Evolutionary conservation across 2,888 invertebrate genomes (phyloP).

Genomic region (Thecophora atra): DNA sequence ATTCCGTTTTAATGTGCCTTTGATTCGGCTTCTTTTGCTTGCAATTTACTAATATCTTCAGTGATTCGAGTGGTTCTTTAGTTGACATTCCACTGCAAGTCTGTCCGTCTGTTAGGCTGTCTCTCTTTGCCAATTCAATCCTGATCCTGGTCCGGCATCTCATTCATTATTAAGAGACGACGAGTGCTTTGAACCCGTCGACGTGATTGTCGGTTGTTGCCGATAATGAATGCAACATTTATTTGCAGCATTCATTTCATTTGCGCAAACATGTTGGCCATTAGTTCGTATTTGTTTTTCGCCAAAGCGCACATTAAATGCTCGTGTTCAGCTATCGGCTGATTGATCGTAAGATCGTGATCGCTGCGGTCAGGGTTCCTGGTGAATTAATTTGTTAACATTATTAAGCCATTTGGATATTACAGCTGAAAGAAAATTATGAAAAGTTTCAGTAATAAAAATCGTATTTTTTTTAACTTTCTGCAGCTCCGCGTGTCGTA

Average conservation of each 20-base stretch:
- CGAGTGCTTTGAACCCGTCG: conserved; percentile 21
- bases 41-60: too few species aligned
- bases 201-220: conserved; percentile 5
- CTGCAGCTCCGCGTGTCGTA: too few species aligned
- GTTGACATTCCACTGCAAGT: neutral
- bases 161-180: conserved; percentile 9
- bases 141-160: too few species aligned
- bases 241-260: too few species aligned
- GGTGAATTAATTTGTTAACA: conserved; percentile 29
- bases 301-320: neutral
- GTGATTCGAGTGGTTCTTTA: too few species aligned
- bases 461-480: too few species aligned
- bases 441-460: too few species aligned
- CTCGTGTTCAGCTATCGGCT: neutral
- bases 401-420: conserved; percentile 11
- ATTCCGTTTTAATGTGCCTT: neutral
- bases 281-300: conserved; percentile 21
- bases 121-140: too few species aligned
- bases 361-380: neutral
- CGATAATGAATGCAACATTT: conserved; percentile 39
- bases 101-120: neutral
- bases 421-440: neutral
- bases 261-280: conserved; percentile 26
- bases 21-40: neutral
- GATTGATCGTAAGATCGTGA: neutral